phyloP scores from a whole-genome alignment of 1,140 invertebrate species.

The Cepaea nemoralis region DNA sequence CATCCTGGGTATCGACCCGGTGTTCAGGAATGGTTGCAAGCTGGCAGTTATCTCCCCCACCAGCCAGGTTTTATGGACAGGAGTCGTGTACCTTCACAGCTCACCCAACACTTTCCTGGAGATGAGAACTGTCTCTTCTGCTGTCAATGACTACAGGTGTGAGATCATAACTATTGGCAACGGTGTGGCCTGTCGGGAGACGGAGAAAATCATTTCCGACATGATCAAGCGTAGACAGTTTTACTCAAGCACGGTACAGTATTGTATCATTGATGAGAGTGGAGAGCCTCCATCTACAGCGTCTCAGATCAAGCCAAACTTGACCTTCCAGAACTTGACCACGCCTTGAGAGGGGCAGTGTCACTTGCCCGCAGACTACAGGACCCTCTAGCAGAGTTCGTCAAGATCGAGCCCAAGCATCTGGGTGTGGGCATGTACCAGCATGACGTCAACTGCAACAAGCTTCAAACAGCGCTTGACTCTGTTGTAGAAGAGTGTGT shows the following conservation, averaged over 20 bases:
- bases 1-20: slow-evolving; percentile 88
- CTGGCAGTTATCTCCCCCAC: no score
- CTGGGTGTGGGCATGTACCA: slow-evolving; percentile 91
- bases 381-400: slow-evolving; percentile 89
- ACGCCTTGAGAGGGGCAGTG: slow-evolving; percentile 84
- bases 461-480: slow-evolving; percentile 81
- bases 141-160: slow-evolving; percentile 82
- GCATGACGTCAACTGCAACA: slow-evolving; percentile 86
- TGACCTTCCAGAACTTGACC: slow-evolving; percentile 86
- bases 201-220: no score
- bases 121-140: slow-evolving; percentile 61
- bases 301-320: slow-evolving; percentile 84
- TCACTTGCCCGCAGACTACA: slow-evolving; percentile 88
- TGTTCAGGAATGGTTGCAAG: no score
- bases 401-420: slow-evolving; percentile 92
- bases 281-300: no score
- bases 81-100: slow-evolving; percentile 63
- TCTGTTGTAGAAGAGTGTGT: slow-evolving; percentile 83
- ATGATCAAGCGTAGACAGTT: no score
- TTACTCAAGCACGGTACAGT: slow-evolving; percentile 41
- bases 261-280: slow-evolving; percentile 87
- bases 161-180: slow-evolving; percentile 90
- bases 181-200: slow-evolving; percentile 88
- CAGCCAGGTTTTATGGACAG: no score
- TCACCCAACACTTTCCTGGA: no score